Evolutionary conservation across 2,113 vertebrate species (phyloP).

Genomic region (Microtus pennsylvanicus): DNA sequence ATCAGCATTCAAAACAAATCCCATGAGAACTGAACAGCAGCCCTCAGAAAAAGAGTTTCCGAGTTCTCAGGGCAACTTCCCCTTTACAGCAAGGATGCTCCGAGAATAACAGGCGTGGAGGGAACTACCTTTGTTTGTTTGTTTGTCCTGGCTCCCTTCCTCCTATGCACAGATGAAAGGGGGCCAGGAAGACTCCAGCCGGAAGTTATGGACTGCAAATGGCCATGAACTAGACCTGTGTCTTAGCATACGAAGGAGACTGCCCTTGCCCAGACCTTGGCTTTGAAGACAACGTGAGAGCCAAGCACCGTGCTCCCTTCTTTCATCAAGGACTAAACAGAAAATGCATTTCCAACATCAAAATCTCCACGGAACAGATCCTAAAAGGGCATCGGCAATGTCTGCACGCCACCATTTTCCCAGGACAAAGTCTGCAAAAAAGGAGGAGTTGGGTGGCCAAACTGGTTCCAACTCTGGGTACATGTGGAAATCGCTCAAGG

Average conservation of each 20-base stretch:
- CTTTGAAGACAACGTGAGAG: too few species aligned
- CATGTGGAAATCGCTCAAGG: accelerated
- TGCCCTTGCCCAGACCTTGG: not conserved
- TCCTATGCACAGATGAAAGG: not conserved
- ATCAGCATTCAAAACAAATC: not conserved
- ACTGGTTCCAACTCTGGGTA: not conserved
- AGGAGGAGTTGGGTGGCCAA: not conserved
- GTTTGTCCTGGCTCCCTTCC: not conserved
- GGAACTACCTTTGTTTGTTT: not conserved
- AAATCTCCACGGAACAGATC: not conserved
- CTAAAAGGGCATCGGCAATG: not conserved
- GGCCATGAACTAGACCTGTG: not conserved
- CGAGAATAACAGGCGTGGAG: not conserved
- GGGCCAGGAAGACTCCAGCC: not conserved
- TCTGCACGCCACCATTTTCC: not conserved
- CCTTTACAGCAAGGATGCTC: not conserved
- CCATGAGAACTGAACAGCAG: not conserved
- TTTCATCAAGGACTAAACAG: not conserved
- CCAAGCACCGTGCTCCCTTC: accelerated
- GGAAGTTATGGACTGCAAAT: not conserved
- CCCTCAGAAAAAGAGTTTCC: not conserved
- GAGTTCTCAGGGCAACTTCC: not conserved
- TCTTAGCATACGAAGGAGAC: not conserved
- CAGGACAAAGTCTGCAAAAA: not conserved
- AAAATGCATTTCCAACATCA: not conserved